phyloP scores from a whole-genome alignment of 2,797 vertebrate species.

The Cirrhinus mrigala region DNA sequence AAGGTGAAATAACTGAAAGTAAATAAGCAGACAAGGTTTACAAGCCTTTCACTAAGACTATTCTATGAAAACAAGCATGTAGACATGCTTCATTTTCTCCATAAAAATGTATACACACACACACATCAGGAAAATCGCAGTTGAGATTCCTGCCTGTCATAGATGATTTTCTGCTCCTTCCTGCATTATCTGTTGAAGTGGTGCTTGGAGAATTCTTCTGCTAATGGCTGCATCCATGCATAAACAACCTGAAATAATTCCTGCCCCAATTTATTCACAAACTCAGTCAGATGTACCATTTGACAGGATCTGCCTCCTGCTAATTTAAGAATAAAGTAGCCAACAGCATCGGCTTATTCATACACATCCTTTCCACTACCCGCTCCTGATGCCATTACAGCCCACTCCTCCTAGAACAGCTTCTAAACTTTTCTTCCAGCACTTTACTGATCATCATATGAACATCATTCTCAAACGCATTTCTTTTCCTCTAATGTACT shows the following conservation, averaged over 20 bases:
- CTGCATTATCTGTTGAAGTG: conserved; percentile 74
- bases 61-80: conserved; percentile 20
- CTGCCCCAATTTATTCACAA: conserved; percentile 33
- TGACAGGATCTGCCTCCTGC: conserved; percentile 28
- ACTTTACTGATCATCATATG: conserved; percentile 2
- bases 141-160: conserved; percentile 63
- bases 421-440: not conserved
- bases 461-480: not conserved
- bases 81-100: not conserved
- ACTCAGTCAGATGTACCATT: conserved; percentile 32
- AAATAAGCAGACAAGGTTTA: conserved; percentile 34
- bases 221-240: conserved; percentile 76
- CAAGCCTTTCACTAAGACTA: not conserved
- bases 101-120: not conserved
- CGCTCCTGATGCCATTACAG: not conserved
- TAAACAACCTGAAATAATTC: conserved; percentile 70
- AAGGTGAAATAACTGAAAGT: conserved; percentile 23
- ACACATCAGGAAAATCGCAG: conserved; percentile 35
- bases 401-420: not conserved
- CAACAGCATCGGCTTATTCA: conserved; percentile 3
- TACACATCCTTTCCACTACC: not conserved
- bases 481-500: not conserved
- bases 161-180: conserved; percentile 73
- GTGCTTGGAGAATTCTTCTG: conserved; percentile 72
- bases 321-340: conserved; percentile 38